Evolutionary conservation across 2,797 vertebrate genomes (phyloP).

Genomic region (Gobio occitaniae): DNA sequence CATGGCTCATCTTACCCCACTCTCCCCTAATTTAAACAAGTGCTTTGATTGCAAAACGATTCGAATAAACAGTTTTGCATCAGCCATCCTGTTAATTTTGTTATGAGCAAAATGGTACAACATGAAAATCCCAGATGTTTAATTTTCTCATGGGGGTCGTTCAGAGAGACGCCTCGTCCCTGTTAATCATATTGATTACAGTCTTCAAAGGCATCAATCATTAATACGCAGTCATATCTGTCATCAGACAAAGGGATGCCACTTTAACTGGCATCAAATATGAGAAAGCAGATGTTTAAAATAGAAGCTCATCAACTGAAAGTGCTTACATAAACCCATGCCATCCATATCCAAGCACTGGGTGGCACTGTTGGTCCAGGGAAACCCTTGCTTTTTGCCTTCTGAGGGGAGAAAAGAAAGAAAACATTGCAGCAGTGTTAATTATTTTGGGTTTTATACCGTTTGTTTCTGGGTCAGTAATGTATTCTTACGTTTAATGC

Average conservation of each 20-base stretch:
- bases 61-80: neutral
- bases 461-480: slow-evolving; percentile 68
- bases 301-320: slow-evolving; percentile 68
- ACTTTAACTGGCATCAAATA: slow-evolving; percentile 68
- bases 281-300: slow-evolving; percentile 75
- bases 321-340: slow-evolving; percentile 64
- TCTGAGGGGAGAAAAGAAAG: slow-evolving; percentile 46
- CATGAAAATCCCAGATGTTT: slow-evolving; percentile 34
- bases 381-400: slow-evolving; percentile 1
- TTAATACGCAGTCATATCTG: slow-evolving; percentile 67
- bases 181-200: slow-evolving; percentile 70
- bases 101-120: slow-evolving; percentile 47
- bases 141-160: slow-evolving; percentile 45
- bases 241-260: slow-evolving; percentile 69
- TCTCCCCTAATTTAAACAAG: neutral
- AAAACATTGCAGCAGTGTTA: slow-evolving; percentile 67
- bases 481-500: slow-evolving; percentile 42
- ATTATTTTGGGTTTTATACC: slow-evolving; percentile 69
- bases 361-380: slow-evolving; percentile 74
- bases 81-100: slow-evolving; percentile 6
- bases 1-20: too few relatives aligned
- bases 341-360: neutral
- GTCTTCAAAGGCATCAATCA: slow-evolving; percentile 65
- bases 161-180: slow-evolving; percentile 52
- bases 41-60: slow-evolving; percentile 16